Percentiles rank a stretch among this genome's conserved stretches.
Evolutionary conservation across 2,888 invertebrate species (phyloP).

Genomic region (Ceramica pisi): DNA sequence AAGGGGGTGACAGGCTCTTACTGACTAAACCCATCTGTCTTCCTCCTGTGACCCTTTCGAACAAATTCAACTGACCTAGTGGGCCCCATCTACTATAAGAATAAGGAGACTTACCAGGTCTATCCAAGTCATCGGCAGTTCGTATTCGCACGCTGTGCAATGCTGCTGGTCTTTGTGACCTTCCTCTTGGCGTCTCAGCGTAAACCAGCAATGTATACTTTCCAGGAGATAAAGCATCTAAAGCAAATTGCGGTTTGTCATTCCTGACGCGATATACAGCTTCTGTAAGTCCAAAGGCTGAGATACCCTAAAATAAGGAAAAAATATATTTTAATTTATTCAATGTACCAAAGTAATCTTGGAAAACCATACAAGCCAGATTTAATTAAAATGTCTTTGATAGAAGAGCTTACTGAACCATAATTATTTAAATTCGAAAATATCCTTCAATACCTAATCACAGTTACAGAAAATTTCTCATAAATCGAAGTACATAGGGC

Average conservation of each 20-base stretch:
- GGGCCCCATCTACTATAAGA: too few species aligned
- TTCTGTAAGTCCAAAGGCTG: slow-evolving; percentile 88
- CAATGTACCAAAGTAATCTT: background rate
- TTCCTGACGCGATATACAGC: slow-evolving; percentile 92
- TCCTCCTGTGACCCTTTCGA: too few species aligned
- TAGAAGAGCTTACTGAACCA: background rate
- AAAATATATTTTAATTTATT: background rate
- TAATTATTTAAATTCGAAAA: background rate
- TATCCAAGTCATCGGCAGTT: slow-evolving; percentile 80
- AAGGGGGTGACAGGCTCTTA: too few species aligned
- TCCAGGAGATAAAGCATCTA: slow-evolving; percentile 94
- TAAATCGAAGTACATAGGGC: background rate
- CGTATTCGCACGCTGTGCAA: slow-evolving; percentile 91
- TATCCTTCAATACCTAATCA: background rate
- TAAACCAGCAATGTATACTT: slow-evolving; percentile 95
- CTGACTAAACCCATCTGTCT: too few species aligned
- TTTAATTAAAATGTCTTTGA: background rate
- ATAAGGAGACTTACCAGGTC: slow-evolving; percentile 76
- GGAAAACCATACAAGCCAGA: background rate
- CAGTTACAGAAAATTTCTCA: background rate
- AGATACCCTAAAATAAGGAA: slow-evolving; percentile 79
- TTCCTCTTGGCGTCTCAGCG: slow-evolving; percentile 95
- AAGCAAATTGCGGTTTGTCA: slow-evolving; percentile 93
- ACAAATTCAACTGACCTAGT: too few species aligned
- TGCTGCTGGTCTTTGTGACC: slow-evolving; percentile 93